Base-by-base conservation (phyloP, 1,140 invertebrate species). In the Hyphantria cunea region DNA sequence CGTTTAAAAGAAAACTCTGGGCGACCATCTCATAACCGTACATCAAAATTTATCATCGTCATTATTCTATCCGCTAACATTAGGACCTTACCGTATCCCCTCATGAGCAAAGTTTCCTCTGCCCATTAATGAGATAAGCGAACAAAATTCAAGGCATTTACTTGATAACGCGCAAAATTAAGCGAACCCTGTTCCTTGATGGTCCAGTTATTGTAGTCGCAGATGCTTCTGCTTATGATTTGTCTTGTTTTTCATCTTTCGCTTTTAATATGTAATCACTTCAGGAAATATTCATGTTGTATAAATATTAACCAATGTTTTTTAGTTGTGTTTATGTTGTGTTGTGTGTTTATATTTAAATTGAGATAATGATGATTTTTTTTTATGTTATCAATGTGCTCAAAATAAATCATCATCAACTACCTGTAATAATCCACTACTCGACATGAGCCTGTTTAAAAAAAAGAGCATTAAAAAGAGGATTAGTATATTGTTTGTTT, bases 71-170 rank as follows among this genome's bases (percentile, higher is more conserved):
- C 41, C 41, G 41, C 41, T 13, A 44, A 12, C 41, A 44, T 44
- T 44, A 44, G 41, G 41, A 44, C 41, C 10, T 13, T 2, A n/a
- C 41, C 11, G 41, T 13, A 13, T 44, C 12, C n/a, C 6, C 41
- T 44, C 41, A 44, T 44, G 41, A 44, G 41, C 41, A 44, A 44
- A 44, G 41, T 44, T 44, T 39, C 37, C 37, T 2, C 41, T 44
- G 6, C 41, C 12, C 41, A 44, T 44, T 44, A 44, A 44, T 44
- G 41, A 12, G 41, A 44, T 44, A 44, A 44, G 41, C 41, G 41
- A 44, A 13, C 41, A 13, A 44, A 44, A 44, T 44, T 44, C 9
- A n/a, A 44, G 41, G 41, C 41, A 44, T 44, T 44, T 44, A 13
- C 41, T 44, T 44, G 41, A 12, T 44, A 44, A 44, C 7, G n/a